Evolutionary conservation across 1,140 invertebrate species (phyloP).

Genomic region (Rhagoletis zephyria): DNA sequence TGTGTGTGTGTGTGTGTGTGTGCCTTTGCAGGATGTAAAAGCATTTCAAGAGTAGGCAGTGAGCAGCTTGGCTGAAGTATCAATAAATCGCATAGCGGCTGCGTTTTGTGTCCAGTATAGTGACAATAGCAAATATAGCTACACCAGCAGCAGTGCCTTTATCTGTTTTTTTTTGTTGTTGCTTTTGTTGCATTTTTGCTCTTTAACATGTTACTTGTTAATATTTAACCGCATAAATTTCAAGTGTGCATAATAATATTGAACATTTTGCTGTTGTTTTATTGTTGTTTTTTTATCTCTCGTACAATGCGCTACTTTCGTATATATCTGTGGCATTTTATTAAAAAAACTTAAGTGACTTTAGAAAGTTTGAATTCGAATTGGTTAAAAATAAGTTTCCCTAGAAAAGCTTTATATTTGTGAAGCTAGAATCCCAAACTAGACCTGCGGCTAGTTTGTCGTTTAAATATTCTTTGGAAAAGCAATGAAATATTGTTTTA

Average conservation of each 20-base stretch:
- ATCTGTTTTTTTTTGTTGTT: not conserved
- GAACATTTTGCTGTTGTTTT: not conserved
- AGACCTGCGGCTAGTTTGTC: too few relatives aligned
- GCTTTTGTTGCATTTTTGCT: not conserved
- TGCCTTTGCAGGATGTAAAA: not conserved
- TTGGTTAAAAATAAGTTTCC: too few relatives aligned
- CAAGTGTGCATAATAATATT: constrained; percentile 42
- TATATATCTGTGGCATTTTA: too few relatives aligned
- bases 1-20: not conserved
- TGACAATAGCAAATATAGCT: not conserved
- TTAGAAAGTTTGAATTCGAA: too few relatives aligned
- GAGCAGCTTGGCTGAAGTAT: constrained; percentile 28
- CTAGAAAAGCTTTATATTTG: too few relatives aligned
- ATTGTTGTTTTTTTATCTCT: not conserved
- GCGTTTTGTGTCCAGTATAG: not conserved
- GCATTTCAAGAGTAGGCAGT: constrained; percentile 21
- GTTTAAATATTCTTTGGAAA: too few relatives aligned
- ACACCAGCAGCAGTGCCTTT: not conserved
- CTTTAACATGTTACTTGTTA: not conserved
- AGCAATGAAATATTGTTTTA: too few relatives aligned
- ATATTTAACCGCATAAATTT: constrained; percentile 29
- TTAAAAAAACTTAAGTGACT: too few relatives aligned
- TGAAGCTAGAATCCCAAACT: too few relatives aligned
- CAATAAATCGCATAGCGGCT: constrained; percentile 39
- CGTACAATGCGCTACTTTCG: not conserved